These are phyloP conservation scores for Mormyrops attenuatus DNA, from an alignment of 2,797 vertebrate species.

Conservation along the genomic window DNA sequence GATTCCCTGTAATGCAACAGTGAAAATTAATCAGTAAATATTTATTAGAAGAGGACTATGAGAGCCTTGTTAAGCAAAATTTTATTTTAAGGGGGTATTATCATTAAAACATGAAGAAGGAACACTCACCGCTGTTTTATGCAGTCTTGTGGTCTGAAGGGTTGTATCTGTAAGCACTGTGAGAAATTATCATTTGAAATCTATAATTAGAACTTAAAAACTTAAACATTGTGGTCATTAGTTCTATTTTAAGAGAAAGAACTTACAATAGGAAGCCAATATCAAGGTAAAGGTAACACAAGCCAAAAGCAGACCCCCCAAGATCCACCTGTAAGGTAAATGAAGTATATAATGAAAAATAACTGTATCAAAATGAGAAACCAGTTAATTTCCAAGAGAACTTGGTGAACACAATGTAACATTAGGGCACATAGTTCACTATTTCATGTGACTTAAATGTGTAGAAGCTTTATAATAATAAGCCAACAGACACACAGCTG, in stretches of 20 bases:
- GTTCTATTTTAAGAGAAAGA: background rate
- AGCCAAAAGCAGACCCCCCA: background rate
- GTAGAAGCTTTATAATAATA: background rate
- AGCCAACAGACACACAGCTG: background rate
- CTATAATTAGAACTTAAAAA: background rate
- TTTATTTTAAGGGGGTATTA: background rate
- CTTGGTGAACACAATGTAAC: background rate
- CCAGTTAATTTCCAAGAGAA: background rate
- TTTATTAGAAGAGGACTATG: background rate
- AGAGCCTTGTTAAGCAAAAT: background rate
- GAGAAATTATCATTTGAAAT: background rate
- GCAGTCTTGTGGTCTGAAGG: background rate
- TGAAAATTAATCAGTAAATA: background rate
- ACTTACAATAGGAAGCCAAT: conserved; percentile 8
- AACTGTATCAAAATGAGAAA: background rate
- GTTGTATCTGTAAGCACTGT: background rate
- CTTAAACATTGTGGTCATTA: background rate
- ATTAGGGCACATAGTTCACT: background rate
- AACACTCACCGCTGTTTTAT: background rate
- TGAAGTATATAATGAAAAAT: background rate
- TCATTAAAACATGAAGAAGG: background rate
- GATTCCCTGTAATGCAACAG: background rate
- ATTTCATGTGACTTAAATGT: background rate
- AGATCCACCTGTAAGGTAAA: background rate
- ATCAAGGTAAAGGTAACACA: background rate